Base-by-base conservation (phyloP, 2,797 vertebrate genomes). In the Choloepus didactylus region DNA sequence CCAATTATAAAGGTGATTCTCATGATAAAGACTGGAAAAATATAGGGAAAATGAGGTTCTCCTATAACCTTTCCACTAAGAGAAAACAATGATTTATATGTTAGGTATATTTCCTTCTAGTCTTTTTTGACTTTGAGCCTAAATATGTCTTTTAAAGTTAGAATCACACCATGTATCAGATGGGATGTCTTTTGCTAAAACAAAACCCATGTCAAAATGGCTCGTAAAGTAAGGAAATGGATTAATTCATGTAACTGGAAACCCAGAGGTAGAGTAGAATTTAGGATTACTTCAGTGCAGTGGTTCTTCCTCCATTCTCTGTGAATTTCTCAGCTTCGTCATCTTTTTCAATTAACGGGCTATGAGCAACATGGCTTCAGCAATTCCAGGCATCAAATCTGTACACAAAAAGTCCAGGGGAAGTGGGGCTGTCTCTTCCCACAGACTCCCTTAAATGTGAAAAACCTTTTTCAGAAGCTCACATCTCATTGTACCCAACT, bases 61-160 rank as follows among this genome's bases (percentile, higher is more conserved):
- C 89, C 54, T n/a, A 21, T 62, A 66, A 87, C 11, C 29, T 3
- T 76, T 49, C 29, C 15, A 27, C 44, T 11, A 38, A 84, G 38
- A 73, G 6, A 51, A 79, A 90, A 49, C 21, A 67, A 83, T 49
- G 16, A 56, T 80, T 83, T 76, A 38, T 46, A 54, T 35, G n/a
- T 83, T 82, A 91, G 87, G 67, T 76, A 49, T 86, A 85, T 92
- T 95, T 89, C 94, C 44, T 89, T 49, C n/a, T 56, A 46, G 19
- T 51, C 15, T 70, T 62, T 86, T 82, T 54, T 2, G 6, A 16
- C 25, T 62, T 4, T 69, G 41, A 79, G 6, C 46, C 27, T 93
- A 77, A 62, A 29, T 70, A n/a, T 64, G 19, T 31, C 54, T 77
- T 77, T 96, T 46, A 62, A 67, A 92, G 6, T 86, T 72, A 73